Evolutionary conservation across 2,888 invertebrate genomes (phyloP).

Genomic region (Dromius quadrimaculatus): DNA sequence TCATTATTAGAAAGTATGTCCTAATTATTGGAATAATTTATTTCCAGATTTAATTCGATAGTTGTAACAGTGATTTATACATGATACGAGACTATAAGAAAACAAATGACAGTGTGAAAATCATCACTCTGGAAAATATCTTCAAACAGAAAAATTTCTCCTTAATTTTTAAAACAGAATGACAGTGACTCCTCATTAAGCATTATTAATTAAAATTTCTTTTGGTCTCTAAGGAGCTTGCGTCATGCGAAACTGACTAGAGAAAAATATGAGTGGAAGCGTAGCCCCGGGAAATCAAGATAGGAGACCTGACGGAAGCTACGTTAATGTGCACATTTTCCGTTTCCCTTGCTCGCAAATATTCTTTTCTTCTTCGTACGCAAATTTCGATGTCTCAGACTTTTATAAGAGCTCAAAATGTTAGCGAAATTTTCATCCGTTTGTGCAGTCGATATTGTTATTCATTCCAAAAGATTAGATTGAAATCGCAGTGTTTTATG

Average conservation of each 20-base stretch:
- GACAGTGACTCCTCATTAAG: conserved; percentile 13
- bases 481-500: too few species aligned
- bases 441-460: conserved; percentile 27
- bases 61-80: too few species aligned
- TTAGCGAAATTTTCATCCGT: too few species aligned
- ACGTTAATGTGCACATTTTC: conserved; percentile 36
- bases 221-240: background rate
- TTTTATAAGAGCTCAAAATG: too few species aligned
- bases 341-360: conserved; percentile 22
- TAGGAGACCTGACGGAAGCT: conserved; percentile 7
- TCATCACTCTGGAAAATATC: conserved; percentile 2
- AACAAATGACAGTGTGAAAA: background rate
- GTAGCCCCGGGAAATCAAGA: conserved; percentile 32
- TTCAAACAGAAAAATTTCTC: background rate
- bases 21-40: too few species aligned
- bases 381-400: too few species aligned
- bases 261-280: conserved; percentile 30
- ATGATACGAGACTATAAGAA: background rate
- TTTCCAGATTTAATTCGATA: too few species aligned
- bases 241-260: background rate
- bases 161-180: background rate
- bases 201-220: conserved; percentile 31
- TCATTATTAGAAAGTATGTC: too few species aligned
- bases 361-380: conserved; percentile 3
- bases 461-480: conserved; percentile 39